A percentile compares a stretch with the other conserved stretches of the same genome.
These are phyloP conservation scores for Gavia stellata DNA, from an alignment of 2,113 vertebrate genomes.

Conservation along the genomic window DNA sequence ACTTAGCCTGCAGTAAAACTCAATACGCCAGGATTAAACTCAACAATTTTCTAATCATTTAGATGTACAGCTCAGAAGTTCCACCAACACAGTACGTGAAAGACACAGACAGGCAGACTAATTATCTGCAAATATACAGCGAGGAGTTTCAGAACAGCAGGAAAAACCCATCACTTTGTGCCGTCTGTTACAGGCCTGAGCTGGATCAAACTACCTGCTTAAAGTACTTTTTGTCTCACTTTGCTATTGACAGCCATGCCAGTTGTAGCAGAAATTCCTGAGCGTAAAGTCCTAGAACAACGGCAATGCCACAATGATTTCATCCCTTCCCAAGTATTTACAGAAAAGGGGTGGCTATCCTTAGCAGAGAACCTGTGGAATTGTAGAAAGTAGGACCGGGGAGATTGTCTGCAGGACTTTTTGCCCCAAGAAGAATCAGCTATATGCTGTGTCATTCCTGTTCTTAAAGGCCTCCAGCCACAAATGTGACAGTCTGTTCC, in stretches of 20 bases:
- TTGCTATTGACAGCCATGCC: neutral
- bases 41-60: neutral
- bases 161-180: neutral
- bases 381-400: neutral
- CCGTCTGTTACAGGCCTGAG: neutral
- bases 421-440: neutral
- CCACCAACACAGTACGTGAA: neutral
- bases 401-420: neutral
- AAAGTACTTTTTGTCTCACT: neutral
- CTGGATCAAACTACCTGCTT: neutral
- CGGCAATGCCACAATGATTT: neutral
- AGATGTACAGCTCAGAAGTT: neutral
- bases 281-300: neutral
- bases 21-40: neutral
- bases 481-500: neutral
- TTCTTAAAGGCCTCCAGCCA: neutral
- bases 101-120: neutral
- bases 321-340: neutral
- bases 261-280: neutral
- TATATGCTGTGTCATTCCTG: neutral
- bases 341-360: neutral
- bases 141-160: neutral
- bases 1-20: neutral
- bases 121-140: constrained; percentile 1
- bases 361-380: neutral